These are phyloP conservation scores for Dolomedes plantarius DNA, from an alignment of 2,888 invertebrate species.

Conservation along the genomic window DNA sequence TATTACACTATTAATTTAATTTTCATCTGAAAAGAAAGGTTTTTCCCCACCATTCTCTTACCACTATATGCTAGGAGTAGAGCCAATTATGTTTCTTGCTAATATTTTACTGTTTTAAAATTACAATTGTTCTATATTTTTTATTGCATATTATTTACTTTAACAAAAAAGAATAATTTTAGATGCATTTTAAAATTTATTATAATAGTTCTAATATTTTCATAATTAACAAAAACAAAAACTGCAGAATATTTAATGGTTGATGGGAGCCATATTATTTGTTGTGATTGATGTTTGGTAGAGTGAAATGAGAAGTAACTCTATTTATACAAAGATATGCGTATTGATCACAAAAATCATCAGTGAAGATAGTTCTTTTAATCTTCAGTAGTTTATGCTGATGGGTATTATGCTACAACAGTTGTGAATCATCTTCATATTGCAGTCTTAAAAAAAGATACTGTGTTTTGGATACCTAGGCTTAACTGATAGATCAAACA, in stretches of 20 bases:
- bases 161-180: too few relatives aligned
- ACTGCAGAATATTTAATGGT: constrained; percentile 28
- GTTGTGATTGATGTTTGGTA: constrained; percentile 67
- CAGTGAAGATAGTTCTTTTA: not conserved
- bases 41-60: too few relatives aligned
- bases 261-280: constrained; percentile 66
- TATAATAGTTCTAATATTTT: not conserved
- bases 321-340: constrained; percentile 17
- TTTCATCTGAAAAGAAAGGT: too few relatives aligned
- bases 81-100: too few relatives aligned
- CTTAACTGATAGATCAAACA: constrained; percentile 35
- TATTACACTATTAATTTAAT: too few relatives aligned
- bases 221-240: constrained; percentile 13
- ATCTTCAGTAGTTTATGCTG: not conserved
- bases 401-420: not conserved
- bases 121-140: too few relatives aligned
- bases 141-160: too few relatives aligned
- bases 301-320: constrained; percentile 46
- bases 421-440: constrained; percentile 13
- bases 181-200: too few relatives aligned
- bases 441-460: not conserved
- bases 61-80: too few relatives aligned
- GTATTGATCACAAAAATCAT: constrained; percentile 11
- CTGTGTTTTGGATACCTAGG: constrained; percentile 50
- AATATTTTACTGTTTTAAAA: too few relatives aligned